phyloP scores from a whole-genome alignment of 2,888 invertebrate species.

The Thymelicus lineola region DNA sequence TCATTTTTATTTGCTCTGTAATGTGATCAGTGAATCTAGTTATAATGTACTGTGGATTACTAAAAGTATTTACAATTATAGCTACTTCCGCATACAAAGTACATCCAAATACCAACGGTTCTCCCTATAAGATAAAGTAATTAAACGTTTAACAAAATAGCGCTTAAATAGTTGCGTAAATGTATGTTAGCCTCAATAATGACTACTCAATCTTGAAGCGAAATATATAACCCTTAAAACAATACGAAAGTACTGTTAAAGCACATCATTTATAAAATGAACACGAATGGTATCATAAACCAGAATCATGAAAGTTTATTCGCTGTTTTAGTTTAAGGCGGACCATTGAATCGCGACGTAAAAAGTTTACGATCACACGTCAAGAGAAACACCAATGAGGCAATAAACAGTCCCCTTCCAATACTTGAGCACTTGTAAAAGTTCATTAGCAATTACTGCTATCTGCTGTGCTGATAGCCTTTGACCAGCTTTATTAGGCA shows the following conservation, averaged over 20 bases:
- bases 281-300: slow-evolving; percentile 79
- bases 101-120: too few species aligned
- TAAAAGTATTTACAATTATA: too few species aligned
- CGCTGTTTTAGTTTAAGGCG: slow-evolving; percentile 82
- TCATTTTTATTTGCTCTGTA: too few species aligned
- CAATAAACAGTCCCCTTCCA: slow-evolving; percentile 76
- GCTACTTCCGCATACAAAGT: too few species aligned
- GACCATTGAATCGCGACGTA: slow-evolving; percentile 81
- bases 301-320: slow-evolving; percentile 82
- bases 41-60: too few species aligned
- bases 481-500: slow-evolving; percentile 26
- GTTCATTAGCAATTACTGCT: slow-evolving; percentile 78
- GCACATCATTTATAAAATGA: slow-evolving; percentile 81
- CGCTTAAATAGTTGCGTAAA: neutral
- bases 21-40: too few species aligned
- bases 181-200: neutral
- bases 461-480: slow-evolving; percentile 51
- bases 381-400: slow-evolving; percentile 83
- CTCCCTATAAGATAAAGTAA: too few species aligned
- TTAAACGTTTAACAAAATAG: neutral
- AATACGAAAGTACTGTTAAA: slow-evolving; percentile 56
- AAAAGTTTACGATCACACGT: slow-evolving; percentile 83
- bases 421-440: slow-evolving; percentile 75
- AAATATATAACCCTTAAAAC: slow-evolving; percentile 15
- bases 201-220: slow-evolving; percentile 16